Base-by-base conservation (phyloP, 2,888 invertebrate genomes). In the Platycheirus rosarum region DNA sequence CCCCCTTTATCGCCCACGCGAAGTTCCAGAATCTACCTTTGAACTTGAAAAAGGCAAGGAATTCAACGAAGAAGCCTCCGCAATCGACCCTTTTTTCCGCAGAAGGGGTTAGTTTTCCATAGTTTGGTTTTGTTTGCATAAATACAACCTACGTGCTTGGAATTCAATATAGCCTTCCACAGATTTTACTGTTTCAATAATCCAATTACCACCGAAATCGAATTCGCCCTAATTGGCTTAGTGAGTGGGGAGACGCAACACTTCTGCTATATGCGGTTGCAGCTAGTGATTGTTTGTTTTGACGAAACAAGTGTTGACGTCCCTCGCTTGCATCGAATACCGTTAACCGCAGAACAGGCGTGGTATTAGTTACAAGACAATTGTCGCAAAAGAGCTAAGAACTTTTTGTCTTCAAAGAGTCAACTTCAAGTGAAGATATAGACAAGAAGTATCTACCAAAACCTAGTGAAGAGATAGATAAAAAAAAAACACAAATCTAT, bases 201-300 rank as follows among this genome's bases (percentile, higher is more conserved):
- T 76, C 80, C 80, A 80, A 80, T 80, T 80, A 80, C 65, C 16
- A 44, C 23, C 13, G 26, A 60, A 60, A 60, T 60, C 60, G 60
- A 60, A 60, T 60, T 60, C 44, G 7, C 44, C 60, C 60, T 80
- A 80, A 80, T 80, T 80, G 75, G 80, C 76, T 80, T 80, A 71
- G 29, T 32, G 23, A 32, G 37, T 32, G 18, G 16, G 42, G n/a
- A 11, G 5, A 32, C 29, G n/a, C 40, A 40, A 8, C 9, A 6
- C n/a, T n/a, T n/a, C n/a, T n/a, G n/a, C n/a, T 35, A 40, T 13
- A 40, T n/a, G 13, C 5, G 13, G 6, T 40, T 40, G 13, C 8
- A 13, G 7, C n/a, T n/a, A 29, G 42, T 60, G 60, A 44, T 44
- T 60, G 60, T 44, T 60, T 60, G 18, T 60, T 44, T 44, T 44